Base-by-base conservation (phyloP, 2,888 invertebrate genomes). In the Melipona bicolor region DNA sequence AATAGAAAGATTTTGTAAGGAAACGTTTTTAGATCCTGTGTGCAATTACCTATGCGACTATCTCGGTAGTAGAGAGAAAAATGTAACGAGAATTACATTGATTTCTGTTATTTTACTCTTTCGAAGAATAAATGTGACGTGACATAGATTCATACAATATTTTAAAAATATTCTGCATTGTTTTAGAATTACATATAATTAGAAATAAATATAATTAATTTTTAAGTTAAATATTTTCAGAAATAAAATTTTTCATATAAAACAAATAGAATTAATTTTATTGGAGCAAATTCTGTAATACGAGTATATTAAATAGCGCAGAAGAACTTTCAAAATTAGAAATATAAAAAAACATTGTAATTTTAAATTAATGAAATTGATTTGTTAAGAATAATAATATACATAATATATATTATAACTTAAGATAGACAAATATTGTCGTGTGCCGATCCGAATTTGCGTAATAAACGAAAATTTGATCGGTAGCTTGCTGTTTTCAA, bases 1-100 rank as follows among this genome's bases (percentile, higher is more conserved):
- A 17, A 61, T 69, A 83, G 78, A 83, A 72, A 79, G 79, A 68
- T 79, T 77, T 69, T 77, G 75, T 75, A 77, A 79, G 71, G 73
- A 79, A 85, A 82, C 49, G 4, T 43, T 81, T 43, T 77, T 77
- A 71, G 67, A 67, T 81, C 27, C 19, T 24, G 6, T n/a, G 13
- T 43, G 13, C 24, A 52, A 74, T 52, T 5, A 19, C 17, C 13
- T 59, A 56, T 56, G n/a, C 9, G 15, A 54, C 21, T 69, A 69
- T 52, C 32, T 54, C 24, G 24, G 17, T 17, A 43, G 65, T 43
- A 43, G 13, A 52, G 21, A 9, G 54, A 32, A 27, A 62, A n/a
- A 15, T 24, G 15, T 50, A 27, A 4, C 27, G 13, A 13, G 21
- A 73, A 32, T 62, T 73, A 21, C 21, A 2, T n/a, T n/a, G 56